Evolutionary conservation across 35 echinoderm and acorn worm genomes (phyloP).

Genomic region (Apostichopus californicus): DNA sequence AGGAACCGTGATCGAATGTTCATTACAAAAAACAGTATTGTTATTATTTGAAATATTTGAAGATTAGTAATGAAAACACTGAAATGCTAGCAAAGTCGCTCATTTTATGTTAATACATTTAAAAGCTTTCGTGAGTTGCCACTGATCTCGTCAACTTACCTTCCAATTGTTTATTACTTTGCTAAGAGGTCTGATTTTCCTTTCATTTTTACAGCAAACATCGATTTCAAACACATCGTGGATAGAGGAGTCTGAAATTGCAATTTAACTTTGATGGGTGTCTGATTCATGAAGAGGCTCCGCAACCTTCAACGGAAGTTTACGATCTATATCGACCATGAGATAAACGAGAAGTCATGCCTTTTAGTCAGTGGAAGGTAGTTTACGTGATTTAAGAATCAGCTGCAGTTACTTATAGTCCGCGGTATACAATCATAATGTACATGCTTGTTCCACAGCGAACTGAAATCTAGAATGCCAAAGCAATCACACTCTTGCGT

Average conservation of each 20-base stretch:
- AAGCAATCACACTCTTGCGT: too few species aligned
- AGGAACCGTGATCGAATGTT: too few species aligned
- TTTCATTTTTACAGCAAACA: conserved; percentile 6
- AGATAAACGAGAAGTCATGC: conserved; percentile 13
- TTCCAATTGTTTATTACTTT: conserved; percentile 12
- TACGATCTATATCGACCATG: background rate
- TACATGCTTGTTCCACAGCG: too few species aligned
- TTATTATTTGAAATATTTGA: too few species aligned
- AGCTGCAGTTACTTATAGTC: background rate
- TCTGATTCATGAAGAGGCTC: conserved; percentile 12
- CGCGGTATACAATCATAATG: background rate
- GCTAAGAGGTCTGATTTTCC: conserved; percentile 13
- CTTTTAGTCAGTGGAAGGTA: background rate
- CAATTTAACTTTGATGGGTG: conserved; percentile 22
- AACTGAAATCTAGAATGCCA: too few species aligned
- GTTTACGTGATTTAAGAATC: background rate
- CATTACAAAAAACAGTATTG: too few species aligned
- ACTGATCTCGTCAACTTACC: background rate
- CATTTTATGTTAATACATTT: conserved; percentile 5
- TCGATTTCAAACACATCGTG: conserved; percentile 10
- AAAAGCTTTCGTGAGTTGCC: background rate
- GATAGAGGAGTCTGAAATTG: conserved; percentile 8
- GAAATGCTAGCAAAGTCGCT: background rate
- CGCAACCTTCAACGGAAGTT: conserved; percentile 1
- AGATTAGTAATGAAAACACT: too few species aligned